A percentile compares a stretch with the other conserved stretches of the same genome.
phyloP scores from a whole-genome alignment of 2,797 vertebrate species.

The Danio choprae region DNA sequence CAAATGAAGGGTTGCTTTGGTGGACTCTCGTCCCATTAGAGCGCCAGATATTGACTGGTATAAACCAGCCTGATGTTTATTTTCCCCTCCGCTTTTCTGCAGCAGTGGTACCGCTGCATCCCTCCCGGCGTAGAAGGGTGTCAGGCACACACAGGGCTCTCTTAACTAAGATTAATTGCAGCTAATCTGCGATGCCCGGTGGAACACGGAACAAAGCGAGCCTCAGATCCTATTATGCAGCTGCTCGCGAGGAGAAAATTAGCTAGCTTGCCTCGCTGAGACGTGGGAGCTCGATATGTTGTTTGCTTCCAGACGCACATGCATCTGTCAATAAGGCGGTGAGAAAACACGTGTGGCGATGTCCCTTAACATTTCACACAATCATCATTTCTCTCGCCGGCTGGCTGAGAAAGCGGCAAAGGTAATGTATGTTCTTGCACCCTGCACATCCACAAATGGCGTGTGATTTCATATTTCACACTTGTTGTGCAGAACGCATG shows the following conservation, averaged over 20 bases:
- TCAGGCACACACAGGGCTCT: slow-evolving; percentile 67
- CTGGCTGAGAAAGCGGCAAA: not conserved
- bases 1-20: slow-evolving; percentile 55
- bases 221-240: slow-evolving; percentile 49
- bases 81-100: slow-evolving; percentile 30
- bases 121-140: slow-evolving; percentile 35
- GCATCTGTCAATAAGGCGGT: slow-evolving; percentile 49
- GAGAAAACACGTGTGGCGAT: not conserved
- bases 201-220: slow-evolving; percentile 67
- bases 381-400: slow-evolving; percentile 9
- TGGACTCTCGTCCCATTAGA: slow-evolving; percentile 47
- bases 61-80: slow-evolving; percentile 43
- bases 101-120: not conserved
- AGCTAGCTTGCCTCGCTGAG: slow-evolving; percentile 46
- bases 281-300: slow-evolving; percentile 24
- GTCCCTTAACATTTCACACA: slow-evolving; percentile 20
- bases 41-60: slow-evolving; percentile 42
- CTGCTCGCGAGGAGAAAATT: slow-evolving; percentile 51
- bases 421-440: not conserved
- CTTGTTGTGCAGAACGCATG: slow-evolving; percentile 32
- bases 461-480: slow-evolving; percentile 55
- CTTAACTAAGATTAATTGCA: slow-evolving; percentile 84
- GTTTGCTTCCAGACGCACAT: slow-evolving; percentile 52
- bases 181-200: slow-evolving; percentile 79
- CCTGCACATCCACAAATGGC: slow-evolving; percentile 34